Conservation (phyloP, 2,797 vertebrate species). For the Amphiprion clarkii region DNA sequence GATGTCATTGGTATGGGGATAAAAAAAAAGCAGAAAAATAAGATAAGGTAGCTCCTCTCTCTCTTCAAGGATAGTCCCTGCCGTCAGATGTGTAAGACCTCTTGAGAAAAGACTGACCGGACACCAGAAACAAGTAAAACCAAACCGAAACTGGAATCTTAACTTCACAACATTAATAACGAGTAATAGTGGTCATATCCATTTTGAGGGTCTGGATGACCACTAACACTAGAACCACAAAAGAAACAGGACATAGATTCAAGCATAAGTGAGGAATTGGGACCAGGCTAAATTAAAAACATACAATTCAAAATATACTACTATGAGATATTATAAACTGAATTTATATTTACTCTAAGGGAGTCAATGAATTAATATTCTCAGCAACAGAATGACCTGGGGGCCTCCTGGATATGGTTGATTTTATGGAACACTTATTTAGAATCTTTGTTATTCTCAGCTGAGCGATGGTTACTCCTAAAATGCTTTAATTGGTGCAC, state of each 20-base stretch:
- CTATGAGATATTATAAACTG: neutral
- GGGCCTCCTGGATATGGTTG: slow-evolving; percentile 16
- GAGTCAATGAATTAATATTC: slow-evolving; percentile 32
- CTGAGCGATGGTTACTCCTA: neutral
- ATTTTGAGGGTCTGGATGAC: too few species aligned
- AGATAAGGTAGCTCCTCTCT: neutral
- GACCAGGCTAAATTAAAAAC: too few species aligned
- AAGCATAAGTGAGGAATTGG: too few species aligned
- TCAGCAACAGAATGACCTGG: slow-evolving; percentile 1
- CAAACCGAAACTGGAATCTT: too few species aligned
- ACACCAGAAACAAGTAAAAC: too few species aligned
- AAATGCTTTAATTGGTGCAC: slow-evolving; percentile 9
- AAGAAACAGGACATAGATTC: too few species aligned
- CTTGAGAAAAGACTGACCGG: too few species aligned
- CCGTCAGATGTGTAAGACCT: too few species aligned
- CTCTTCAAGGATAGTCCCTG: neutral
- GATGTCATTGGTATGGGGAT: neutral
- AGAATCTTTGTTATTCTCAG: neutral
- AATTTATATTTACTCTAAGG: slow-evolving; percentile 20
- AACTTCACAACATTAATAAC: too few species aligned
- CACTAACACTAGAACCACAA: too few species aligned
- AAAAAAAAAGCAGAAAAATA: neutral
- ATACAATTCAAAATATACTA: too few species aligned
- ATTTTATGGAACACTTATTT: neutral
- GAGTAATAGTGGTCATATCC: too few species aligned